phyloP scores from a whole-genome alignment of 2,888 invertebrate species.

The Meteorus cinctellus region DNA sequence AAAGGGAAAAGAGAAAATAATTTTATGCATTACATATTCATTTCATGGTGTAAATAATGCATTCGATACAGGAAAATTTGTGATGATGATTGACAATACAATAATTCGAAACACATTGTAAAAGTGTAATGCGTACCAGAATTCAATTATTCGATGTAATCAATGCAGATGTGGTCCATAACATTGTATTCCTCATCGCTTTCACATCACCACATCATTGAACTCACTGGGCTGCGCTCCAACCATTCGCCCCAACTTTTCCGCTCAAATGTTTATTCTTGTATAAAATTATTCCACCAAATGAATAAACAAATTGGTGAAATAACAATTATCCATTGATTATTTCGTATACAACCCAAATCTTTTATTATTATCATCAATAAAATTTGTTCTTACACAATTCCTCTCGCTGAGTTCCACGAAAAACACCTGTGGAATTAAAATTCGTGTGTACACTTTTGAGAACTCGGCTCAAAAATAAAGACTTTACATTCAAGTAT shows the following conservation, averaged over 20 bases:
- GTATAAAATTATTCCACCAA: neutral
- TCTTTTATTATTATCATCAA: constrained; percentile 17
- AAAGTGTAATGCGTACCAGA: neutral
- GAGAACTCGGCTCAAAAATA: constrained; percentile 13
- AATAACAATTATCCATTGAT: neutral
- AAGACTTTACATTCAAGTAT: constrained; percentile 1
- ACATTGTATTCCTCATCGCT: neutral
- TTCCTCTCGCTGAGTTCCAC: constrained; percentile 64
- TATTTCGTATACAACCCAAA: neutral
- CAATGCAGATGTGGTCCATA: neutral
- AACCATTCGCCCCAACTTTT: neutral
- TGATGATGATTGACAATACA: neutral
- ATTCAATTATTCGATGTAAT: neutral
- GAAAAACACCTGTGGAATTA: constrained; percentile 73
- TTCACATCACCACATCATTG: constrained; percentile 6
- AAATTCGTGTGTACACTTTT: constrained; percentile 13
- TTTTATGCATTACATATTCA: neutral
- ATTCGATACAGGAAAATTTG: neutral
- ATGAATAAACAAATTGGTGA: neutral
- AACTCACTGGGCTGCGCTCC: constrained; percentile 1
- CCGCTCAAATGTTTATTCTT: neutral
- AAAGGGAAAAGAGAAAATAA: neutral
- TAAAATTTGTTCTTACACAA: constrained; percentile 67
- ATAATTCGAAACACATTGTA: neutral
- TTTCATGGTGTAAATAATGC: neutral